Evolutionary conservation across 2,113 vertebrate species (phyloP).

Genomic region (Brevimyrus niger): DNA sequence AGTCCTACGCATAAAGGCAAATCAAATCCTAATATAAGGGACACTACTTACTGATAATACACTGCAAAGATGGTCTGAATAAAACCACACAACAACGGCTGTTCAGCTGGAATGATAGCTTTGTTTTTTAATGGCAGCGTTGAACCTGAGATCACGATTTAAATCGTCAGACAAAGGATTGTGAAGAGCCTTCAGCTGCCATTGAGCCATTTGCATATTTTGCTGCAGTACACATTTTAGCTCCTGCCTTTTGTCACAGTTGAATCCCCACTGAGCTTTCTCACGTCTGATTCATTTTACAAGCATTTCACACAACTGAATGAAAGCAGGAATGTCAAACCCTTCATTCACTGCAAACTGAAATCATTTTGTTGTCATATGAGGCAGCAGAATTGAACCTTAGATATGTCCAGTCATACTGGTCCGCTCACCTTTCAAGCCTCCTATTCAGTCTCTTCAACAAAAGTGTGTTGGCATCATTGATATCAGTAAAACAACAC

Average conservation of each 20-base stretch:
- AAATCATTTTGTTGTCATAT: not conserved
- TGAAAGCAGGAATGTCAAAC: not conserved
- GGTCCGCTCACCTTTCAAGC: not conserved
- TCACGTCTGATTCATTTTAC: not conserved
- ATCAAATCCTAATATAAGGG: not conserved
- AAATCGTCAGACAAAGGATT: not conserved
- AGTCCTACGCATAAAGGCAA: not conserved
- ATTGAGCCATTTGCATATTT: not conserved
- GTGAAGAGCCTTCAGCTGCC: not conserved
- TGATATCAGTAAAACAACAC: not conserved
- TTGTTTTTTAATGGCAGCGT: not conserved
- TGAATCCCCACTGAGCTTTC: not conserved
- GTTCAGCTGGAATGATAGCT: not conserved
- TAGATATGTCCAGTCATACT: not conserved
- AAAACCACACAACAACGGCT: not conserved
- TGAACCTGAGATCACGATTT: not conserved
- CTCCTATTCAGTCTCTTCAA: not conserved
- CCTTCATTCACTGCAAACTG: not conserved
- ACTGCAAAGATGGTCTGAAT: not conserved
- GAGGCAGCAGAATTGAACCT: not conserved
- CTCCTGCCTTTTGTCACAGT: not conserved
- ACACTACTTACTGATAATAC: not conserved
- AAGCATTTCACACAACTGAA: not conserved
- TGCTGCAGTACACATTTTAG: not conserved
- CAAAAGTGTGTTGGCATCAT: not conserved